Evolutionary conservation across 2,888 invertebrate species (phyloP).

Genomic region (Megalurothrips usitatus): DNA sequence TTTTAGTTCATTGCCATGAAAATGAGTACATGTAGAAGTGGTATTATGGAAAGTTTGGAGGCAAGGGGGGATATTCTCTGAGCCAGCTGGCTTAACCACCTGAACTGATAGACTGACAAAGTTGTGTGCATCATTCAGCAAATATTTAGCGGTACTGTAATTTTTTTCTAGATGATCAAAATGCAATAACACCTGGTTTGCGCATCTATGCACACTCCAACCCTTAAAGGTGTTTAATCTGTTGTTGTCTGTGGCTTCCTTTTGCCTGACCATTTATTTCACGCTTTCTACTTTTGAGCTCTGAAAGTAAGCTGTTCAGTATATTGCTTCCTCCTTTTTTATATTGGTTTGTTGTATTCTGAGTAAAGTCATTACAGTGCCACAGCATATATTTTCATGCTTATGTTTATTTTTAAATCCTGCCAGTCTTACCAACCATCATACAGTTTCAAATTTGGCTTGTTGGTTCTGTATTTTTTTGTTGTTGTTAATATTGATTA

Average conservation of each 20-base stretch:
- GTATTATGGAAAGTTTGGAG: not conserved
- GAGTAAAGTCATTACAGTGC: too few relatives aligned
- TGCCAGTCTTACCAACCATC: conserved; percentile 5
- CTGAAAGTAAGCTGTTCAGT: too few relatives aligned
- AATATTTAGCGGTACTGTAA: not conserved
- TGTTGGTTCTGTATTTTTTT: not conserved
- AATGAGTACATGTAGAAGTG: not conserved
- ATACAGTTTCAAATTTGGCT: not conserved
- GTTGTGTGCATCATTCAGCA: not conserved
- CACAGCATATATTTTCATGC: too few relatives aligned
- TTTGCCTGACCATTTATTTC: not conserved
- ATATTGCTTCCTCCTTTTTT: too few relatives aligned
- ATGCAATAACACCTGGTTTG: not conserved
- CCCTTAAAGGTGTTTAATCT: too few relatives aligned
- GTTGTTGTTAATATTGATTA: not conserved
- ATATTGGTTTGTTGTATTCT: not conserved
- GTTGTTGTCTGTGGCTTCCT: not conserved
- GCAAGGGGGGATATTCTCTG: not conserved
- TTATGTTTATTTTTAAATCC: not conserved
- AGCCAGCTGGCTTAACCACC: conserved; percentile 15
- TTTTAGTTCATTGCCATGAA: not conserved
- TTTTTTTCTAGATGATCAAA: not conserved
- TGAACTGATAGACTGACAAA: conserved; percentile 18
- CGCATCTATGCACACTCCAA: too few relatives aligned
- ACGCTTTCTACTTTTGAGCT: not conserved